Conservation (phyloP, 2,113 vertebrate genomes). For the Pelobates fuscus region DNA sequence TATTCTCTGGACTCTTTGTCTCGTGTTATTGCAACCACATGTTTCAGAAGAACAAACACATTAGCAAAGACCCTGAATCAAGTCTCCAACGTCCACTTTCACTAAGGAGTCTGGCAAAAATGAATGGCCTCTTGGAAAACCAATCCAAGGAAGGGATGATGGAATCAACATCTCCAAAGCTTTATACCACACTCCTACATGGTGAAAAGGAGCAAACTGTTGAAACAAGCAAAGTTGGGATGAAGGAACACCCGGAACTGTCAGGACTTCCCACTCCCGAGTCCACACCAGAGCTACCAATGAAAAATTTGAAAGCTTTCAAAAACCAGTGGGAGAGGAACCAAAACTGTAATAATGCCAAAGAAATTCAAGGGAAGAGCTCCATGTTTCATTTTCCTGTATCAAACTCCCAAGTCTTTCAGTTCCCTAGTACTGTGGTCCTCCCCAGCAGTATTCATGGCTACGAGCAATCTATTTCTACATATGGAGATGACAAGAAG, state of each 20-base stretch:
- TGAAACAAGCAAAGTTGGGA: conserved; percentile 49
- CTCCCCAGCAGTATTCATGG: conserved; percentile 57
- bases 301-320: conserved; percentile 81
- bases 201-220: conserved; percentile 68
- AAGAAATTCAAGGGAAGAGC: conserved; percentile 69
- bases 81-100: conserved; percentile 82
- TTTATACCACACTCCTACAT: conserved; percentile 83
- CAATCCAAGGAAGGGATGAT: conserved; percentile 75
- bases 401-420: conserved; percentile 70
- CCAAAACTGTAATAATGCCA: conserved; percentile 85
- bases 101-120: conserved; percentile 82
- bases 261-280: conserved; percentile 86
- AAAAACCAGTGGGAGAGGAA: conserved; percentile 87
- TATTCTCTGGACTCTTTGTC: conserved; percentile 83
- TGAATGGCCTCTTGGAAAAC: conserved; percentile 79
- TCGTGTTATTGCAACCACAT: conserved; percentile 86
- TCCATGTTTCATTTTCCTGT: conserved; percentile 62
- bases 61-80: conserved; percentile 78
- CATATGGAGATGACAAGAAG: conserved; percentile 75
- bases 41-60: conserved; percentile 70
- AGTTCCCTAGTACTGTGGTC: conserved; percentile 67
- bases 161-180: conserved; percentile 67
- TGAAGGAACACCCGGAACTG: conserved; percentile 77
- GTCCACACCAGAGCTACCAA: conserved; percentile 84
- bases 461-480: conserved; percentile 58